A percentile compares a stretch with the other conserved stretches of the same genome.
Evolutionary conservation across 2,797 vertebrate genomes (phyloP).

Genomic region (Hapalemur alaotrensis): DNA sequence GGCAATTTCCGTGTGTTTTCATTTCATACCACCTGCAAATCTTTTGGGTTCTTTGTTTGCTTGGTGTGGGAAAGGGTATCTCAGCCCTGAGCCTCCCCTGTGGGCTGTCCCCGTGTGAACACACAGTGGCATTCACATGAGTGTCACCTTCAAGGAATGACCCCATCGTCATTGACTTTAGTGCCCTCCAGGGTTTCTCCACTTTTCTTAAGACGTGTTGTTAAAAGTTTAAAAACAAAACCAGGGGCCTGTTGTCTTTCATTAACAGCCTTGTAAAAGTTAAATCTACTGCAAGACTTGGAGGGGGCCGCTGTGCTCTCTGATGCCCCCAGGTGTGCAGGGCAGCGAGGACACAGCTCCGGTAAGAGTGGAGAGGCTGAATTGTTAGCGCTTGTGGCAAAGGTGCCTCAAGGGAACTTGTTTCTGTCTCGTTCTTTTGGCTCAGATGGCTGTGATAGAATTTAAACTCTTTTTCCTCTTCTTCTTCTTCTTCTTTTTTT

Average conservation of each 20-base stretch:
- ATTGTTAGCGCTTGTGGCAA: not conserved
- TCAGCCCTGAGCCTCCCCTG: not conserved
- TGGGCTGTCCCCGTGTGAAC: not conserved
- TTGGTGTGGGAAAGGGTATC: not conserved
- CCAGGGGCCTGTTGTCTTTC: not conserved
- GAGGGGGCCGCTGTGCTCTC: not conserved
- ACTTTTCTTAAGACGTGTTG: not conserved
- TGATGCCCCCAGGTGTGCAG: not conserved
- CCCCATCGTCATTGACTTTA: not conserved
- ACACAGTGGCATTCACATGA: not conserved
- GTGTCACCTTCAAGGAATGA: not conserved
- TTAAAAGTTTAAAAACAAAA: not conserved
- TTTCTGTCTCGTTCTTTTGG: not conserved
- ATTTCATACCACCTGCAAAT: not conserved
- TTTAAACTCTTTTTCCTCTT: not conserved
- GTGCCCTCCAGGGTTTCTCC: not conserved
- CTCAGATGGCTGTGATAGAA: not conserved
- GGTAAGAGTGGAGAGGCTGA: not conserved
- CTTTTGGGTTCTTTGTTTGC: not conserved
- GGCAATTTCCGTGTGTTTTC: not conserved
- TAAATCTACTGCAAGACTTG: not conserved
- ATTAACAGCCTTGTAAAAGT: slow-evolving; percentile 6
- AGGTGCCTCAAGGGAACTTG: not conserved
- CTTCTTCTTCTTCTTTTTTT: rapidly evolving
- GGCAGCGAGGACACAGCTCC: not conserved